Base-by-base conservation (phyloP, 1,140 invertebrate genomes). In the Scaptodrosophila lebanonensis region DNA sequence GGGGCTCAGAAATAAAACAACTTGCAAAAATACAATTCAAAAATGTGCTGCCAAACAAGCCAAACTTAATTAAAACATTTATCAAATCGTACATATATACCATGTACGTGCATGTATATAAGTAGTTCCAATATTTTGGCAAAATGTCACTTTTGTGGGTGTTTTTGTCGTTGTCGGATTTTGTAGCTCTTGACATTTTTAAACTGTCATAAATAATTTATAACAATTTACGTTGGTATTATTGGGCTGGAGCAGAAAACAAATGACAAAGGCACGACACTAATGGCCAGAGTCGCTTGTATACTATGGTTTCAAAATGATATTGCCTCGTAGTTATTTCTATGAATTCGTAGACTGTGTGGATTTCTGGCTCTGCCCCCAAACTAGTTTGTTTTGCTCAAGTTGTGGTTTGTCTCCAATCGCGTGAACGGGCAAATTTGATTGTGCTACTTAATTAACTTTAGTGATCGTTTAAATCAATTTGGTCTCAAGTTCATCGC, bases 131-230 rank as follows among this genome's bases (percentile, higher is more conserved):
- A n/a, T n/a, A n/a, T n/a, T n/a, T n/a, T n/a, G n/a, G n/a, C n/a
- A 52, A 54, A 62, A 62, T 70, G 65, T 53, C 71, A 76, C 32
- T 75, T 58, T 43, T n/a, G 71, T 75, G 71, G 71, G 71, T 64
- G 72, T 52, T 49, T 32, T 9, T 42, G 38, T 40, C 52, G n/a
- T n/a, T n/a, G n/a, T n/a, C n/a, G n/a, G n/a, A n/a, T n/a, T n/a
- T n/a, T 45, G 62, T 66, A 50, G 43, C 53, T 64, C 43, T 68
- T 73, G 70, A 69, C 70, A 75, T 75, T 75, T 65, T 25, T 15
- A n/a, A 32, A 49, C 45, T 43, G 38, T 49, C 60, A 69, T 75
- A 68, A 59, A 72, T 62, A 63, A 72, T 72, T 75, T 69, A 73
- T 75, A 76, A 62, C 45, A 66, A 52, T 76, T 75, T 67, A 39